Evolutionary conservation across 2,888 invertebrate genomes (phyloP), one percentile per base, ranked within the genome.

Genomic region (Nowickia ferox): DNA sequence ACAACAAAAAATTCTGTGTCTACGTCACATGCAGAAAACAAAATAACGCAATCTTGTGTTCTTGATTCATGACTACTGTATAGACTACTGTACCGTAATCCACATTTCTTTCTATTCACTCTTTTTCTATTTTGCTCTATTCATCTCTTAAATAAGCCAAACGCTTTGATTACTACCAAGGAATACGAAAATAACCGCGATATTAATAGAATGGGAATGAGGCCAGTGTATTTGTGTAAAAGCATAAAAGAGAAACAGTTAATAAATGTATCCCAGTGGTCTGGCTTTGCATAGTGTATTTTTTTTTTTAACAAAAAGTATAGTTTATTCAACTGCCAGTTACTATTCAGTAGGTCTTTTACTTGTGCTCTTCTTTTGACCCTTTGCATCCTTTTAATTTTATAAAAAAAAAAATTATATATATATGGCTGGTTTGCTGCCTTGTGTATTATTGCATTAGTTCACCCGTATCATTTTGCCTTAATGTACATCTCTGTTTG

Each of bases 401-500:
- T 72, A 69, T 63, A 61, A 19, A 71, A 71, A 78, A 55, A 61
- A 19, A 9, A 9, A 9, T 6, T 13, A 57, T 19, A 13, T 10
- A 30, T 22, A 48, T 10, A 4, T 19, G 59, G 19, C 57, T 40
- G 51, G 19, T 61, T 51, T 48, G 13, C 0, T 48, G 44, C 6
- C 15, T 17, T 59, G 5, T 61, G 42, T 44, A 17, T 22, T 42
- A 53, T 69, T 69, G 11, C 40, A 63, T 79, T 55, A 40, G n/a
- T 38, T 59, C n/a, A 71, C 46, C 15, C 65, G 53, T 13, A 22
- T 19, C 9, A 44, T 53, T 30, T 63, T 55, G 69, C 71, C 30
- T 65, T 79, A 40, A 44, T 72, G 38, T 46, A 72, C 9, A 55
- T 22, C 55, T 38, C 71, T 55, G 61, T 75, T 74, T 57, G 80